phyloP scores from a whole-genome alignment of 1,140 invertebrate genomes.

The Diorhabda elongata region DNA sequence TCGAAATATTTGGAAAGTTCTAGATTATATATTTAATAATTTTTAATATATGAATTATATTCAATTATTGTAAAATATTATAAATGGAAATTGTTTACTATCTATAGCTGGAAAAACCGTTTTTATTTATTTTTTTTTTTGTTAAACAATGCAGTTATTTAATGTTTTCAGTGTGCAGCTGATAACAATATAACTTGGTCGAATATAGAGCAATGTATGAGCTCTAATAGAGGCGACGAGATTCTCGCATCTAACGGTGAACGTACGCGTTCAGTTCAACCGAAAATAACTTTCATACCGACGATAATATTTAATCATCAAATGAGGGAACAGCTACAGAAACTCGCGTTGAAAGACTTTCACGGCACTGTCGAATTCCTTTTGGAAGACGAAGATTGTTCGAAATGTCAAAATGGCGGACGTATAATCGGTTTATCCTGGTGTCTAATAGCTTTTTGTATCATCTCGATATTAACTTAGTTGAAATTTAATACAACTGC shows the following conservation, averaged over 20 bases:
- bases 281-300: conserved; percentile 57
- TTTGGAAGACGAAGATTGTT: neutral
- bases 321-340: conserved; percentile 24
- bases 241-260: conserved; percentile 55
- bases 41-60: too few relatives aligned
- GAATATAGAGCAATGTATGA: conserved; percentile 20
- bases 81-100: too few relatives aligned
- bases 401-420: neutral
- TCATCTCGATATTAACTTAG: too few relatives aligned
- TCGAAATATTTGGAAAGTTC: too few relatives aligned
- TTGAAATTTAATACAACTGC: too few relatives aligned
- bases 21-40: too few relatives aligned
- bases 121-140: too few relatives aligned
- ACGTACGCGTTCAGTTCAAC: conserved; percentile 51
- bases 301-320: conserved; percentile 56
- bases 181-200: conserved; percentile 21
- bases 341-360: conserved; percentile 28
- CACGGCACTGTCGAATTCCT: conserved; percentile 5
- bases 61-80: too few relatives aligned
- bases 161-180: conserved; percentile 31
- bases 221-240: conserved; percentile 45
- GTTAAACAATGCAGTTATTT: too few relatives aligned
- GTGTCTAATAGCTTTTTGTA: too few relatives aligned
- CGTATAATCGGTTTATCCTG: neutral
- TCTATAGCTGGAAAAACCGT: too few relatives aligned